Base-by-base conservation (phyloP, 2,888 invertebrate species). In the Rhaphigaster nebulosa region DNA sequence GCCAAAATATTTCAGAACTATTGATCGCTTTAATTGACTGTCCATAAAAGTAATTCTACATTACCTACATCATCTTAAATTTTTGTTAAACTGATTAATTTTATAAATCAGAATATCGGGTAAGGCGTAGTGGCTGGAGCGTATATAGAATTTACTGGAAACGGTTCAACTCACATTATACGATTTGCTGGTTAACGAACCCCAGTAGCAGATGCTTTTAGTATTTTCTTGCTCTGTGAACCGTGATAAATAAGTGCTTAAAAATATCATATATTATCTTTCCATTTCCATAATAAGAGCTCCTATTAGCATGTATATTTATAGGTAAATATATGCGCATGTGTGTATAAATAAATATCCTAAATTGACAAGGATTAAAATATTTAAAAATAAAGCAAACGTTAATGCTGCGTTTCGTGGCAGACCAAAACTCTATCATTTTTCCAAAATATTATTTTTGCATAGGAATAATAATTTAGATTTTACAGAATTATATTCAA, bases 161-260 rank as follows among this genome's bases (percentile, higher is more conserved):
- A 65, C 65, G 15, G 13, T 65, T 65, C 29, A 29, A 65, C 29
- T 41, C 80, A 80, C 23, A 80, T 41, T 20, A 26, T 12, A 80
- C 80, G 80, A 80, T 76, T 76, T 76, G 29, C 76, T 76, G 76
- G 76, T 76, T 76, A 76, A 38, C 76, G 38, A 80, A 80, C 80
- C 38, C 80, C 23, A 41, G 80, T 20, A 80, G 41, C 41, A 41
- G 20, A 41, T 80, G 38, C 6, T 41, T 80, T 38, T 41, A 41
- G 80, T 80, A 80, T 80, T 80, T 80, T 80, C 41, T 80, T 41
- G 80, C 80, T 80, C 41, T 80, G 41, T 38, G 80, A 41, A 80
- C 80, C 80, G 38, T 80, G 80, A 8, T 80, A 20, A 41, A 80
- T 80, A 80, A 80, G 38, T 15, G 65, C 26, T 65, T 65, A 65